Base-by-base conservation (phyloP, 2,797 vertebrate genomes). In the Silurus lanzhouensis region DNA sequence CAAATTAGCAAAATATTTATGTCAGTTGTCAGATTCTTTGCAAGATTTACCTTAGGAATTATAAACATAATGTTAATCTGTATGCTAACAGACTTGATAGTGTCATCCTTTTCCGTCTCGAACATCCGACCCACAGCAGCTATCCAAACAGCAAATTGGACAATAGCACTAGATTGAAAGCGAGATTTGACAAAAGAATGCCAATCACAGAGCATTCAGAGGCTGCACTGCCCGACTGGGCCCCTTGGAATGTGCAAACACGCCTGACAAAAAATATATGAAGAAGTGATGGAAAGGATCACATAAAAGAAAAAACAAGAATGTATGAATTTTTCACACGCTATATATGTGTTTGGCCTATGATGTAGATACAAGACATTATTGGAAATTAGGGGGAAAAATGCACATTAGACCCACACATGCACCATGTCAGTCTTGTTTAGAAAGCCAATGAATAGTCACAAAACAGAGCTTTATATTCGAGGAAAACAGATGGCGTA, bases 181-280 rank as follows among this genome's bases (percentile, higher is more conserved):
- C 2, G 8, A 83, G 83, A 86, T 82, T 55, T 38, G 60, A 68
- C 79, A 78, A 82, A 77, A 80, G 79, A 83, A 64, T 57, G 66
- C 55, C 66, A 87, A 87, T 88, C 83, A 85, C 57, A 46, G 25
- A 14, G 81, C 60, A 81, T 89, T 85, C 82, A 82, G 70, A 85
- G 78, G 19, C 60, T 25, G 25, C 5, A 19, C 3, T 57, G 48
- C 68, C 68, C 82, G 6, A 22, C 44, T 38, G 75, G 60, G 8
- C 46, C 76, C 58, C 81, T 25, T 72, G 66, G 81, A 82, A 70
- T 84, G 52, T 86, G 71, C 85, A 89, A 85, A 88, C 64, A 88
- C 10, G 14, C 38, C 84, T 52, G 72, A 87, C 72, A 31, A 82
- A 76, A 44, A 2, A 60, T 13, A 83, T 25, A 87, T 84, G 61